phyloP scores from a whole-genome alignment of 1,140 invertebrate species.

The Contarinia nasturtii region DNA sequence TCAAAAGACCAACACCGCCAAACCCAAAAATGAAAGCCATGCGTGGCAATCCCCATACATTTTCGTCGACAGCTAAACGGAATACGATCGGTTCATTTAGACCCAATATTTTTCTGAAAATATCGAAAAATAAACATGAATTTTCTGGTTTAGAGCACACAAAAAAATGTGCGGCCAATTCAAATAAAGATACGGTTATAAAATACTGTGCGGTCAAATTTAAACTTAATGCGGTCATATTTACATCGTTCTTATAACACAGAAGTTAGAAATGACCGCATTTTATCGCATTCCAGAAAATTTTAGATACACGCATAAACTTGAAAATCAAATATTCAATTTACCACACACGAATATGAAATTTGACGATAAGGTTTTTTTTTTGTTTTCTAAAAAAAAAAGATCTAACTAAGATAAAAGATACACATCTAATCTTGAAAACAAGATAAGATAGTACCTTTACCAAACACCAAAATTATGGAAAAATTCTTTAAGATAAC shows the following conservation, averaged over 20 bases:
- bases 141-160: not conserved
- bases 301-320: no score
- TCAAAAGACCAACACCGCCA: conserved; percentile 25
- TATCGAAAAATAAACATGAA: conserved; percentile 23
- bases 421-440: no score
- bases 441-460: no score
- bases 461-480: no score
- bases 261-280: no score
- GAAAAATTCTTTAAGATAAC: not conserved
- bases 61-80: conserved; percentile 40
- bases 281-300: no score
- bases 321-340: no score
- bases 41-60: conserved; percentile 48
- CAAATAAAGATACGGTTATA: not conserved
- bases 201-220: no score
- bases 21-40: conserved; percentile 49
- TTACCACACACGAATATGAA: no score
- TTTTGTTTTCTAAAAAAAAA: no score
- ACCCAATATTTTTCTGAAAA: conserved; percentile 12
- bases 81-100: conserved; percentile 36
- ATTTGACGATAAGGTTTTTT: no score
- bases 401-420: no score
- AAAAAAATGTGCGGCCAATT: not conserved
- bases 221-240: not conserved
- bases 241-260: not conserved